Conservation (phyloP, 2,888 invertebrate genomes). For the Lithophane leautieri region DNA sequence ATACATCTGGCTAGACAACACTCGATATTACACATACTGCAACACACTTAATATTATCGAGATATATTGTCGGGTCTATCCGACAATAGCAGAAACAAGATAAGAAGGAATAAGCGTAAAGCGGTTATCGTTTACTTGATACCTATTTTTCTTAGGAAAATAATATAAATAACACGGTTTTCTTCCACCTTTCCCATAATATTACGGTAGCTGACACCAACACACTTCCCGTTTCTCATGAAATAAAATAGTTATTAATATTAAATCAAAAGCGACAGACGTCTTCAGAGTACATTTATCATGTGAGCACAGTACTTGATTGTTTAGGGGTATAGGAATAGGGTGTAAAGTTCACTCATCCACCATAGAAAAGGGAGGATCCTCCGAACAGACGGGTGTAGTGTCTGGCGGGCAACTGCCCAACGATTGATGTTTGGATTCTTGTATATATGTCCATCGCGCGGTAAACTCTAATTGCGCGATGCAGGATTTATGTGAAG, state of each 20-base stretch:
- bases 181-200: background rate
- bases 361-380: too few relatives aligned
- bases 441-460: too few relatives aligned
- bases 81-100: background rate
- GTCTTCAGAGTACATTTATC: constrained; percentile 26
- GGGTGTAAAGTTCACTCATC: too few relatives aligned
- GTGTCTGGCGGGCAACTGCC: too few relatives aligned
- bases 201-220: background rate
- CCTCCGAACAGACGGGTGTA: too few relatives aligned
- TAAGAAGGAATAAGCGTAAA: background rate
- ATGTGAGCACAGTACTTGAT: constrained; percentile 7
- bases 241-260: constrained; percentile 34
- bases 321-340: too few relatives aligned
- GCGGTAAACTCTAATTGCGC: too few relatives aligned
- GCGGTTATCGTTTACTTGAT: background rate
- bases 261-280: constrained; percentile 38
- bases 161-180: background rate
- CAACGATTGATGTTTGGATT: too few relatives aligned
- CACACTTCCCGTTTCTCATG: background rate
- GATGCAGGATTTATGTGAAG: too few relatives aligned
- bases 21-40: background rate
- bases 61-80: background rate
- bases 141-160: background rate
- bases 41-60: too few relatives aligned
- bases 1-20: background rate